These are phyloP conservation scores for Penaeus chinensis DNA, from an alignment of 1,140 invertebrate genomes.

Conservation along the genomic window DNA sequence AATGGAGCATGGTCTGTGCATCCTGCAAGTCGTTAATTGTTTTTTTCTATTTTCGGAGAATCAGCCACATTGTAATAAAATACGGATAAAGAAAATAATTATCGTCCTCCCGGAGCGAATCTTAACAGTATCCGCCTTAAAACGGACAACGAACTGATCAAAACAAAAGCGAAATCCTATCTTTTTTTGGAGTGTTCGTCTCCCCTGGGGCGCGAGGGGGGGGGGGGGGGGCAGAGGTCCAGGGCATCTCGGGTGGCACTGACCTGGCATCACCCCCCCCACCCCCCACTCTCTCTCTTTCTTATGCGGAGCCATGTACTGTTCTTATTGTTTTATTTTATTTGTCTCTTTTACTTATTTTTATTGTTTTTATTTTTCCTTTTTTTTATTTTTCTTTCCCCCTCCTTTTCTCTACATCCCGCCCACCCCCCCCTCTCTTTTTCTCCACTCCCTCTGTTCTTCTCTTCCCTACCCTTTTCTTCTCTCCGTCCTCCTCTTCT, in stretches of 20 bases:
- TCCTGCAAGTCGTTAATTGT: no score
- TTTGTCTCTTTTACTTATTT: background rate
- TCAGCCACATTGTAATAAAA: no score
- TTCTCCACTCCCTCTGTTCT: background rate
- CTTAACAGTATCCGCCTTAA: no score
- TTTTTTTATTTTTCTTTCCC: background rate
- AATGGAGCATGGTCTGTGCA: no score
- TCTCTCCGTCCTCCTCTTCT: background rate
- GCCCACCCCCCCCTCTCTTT: background rate
- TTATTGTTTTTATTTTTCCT: background rate
- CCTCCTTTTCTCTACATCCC: background rate
- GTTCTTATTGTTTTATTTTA: background rate
- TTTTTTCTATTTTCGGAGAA: no score
- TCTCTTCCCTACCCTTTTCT: background rate
- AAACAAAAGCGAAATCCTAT: no score
- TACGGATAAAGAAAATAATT: no score
- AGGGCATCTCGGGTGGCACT: slow-evolving; percentile 23
- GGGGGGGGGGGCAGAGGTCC: background rate
- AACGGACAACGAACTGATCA: no score
- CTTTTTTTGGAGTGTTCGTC: background rate
- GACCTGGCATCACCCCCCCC: background rate
- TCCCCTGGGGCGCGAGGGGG: slow-evolving; percentile 1
- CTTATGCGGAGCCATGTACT: background rate
- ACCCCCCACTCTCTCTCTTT: background rate
- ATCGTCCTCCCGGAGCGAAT: no score